Evolutionary conservation across 2,113 vertebrate species (phyloP), one percentile per base, ranked within the genome.

Genomic region (Hyla sarda): DNA sequence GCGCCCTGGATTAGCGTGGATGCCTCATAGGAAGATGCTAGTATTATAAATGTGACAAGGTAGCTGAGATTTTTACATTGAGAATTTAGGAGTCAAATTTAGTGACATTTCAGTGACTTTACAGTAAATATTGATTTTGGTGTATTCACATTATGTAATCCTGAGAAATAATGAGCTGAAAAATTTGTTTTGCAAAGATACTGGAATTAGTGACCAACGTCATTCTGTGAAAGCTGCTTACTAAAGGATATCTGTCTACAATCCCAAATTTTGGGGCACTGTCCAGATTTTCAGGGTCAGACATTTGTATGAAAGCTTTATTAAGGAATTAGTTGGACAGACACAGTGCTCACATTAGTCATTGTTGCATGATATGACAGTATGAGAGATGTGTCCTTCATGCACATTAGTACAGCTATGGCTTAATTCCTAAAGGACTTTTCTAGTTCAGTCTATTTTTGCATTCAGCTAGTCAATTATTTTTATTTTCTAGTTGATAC

Each of bases 151-250:
- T 45, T 72, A 23, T 0, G 17, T 73, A 19, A 74, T 10, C 23
- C 17, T 74, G 41, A 4, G n/a, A 74, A 74, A 74, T 74, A 48
- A 74, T 34, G 30, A 69, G 67, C 34, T 41, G 32, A 30, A 12
- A 37, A 71, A 71, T 71, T 71, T 71, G 67, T 41, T 71, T 71
- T 71, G 32, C 32, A 71, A 71, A 71, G 67, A 71, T 71, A 71
- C 21, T 23, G 34, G 67, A 71, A 37, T 71, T 71, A 71, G 67
- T 37, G 34, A 37, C 11, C 19, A 11, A 0, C 67, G 41, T 37
- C 34, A 41, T 71, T 37, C 30, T 21, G 10, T 32, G 19, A 71
- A 71, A 71, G 67, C 67, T 21, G 67, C 32, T 71, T 71, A 71
- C 17, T 71, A 30, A 71, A 5, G 2, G 21, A 71, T 37, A 23